phyloP scores from a whole-genome alignment of 2,797 vertebrate species.

The Agapornis canus region DNA sequence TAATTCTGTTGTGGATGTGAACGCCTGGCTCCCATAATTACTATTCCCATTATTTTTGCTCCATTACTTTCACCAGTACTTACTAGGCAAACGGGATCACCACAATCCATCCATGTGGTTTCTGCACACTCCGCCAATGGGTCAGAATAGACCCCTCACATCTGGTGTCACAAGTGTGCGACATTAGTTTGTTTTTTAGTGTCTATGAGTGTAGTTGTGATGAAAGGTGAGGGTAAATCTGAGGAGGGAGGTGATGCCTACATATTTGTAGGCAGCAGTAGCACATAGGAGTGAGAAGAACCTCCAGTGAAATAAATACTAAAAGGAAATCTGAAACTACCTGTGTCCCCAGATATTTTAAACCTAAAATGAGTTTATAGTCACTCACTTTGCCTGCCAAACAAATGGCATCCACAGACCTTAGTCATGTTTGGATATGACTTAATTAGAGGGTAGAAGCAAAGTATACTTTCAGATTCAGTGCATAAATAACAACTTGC shows the following conservation, averaged over 20 bases:
- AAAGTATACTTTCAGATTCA: background rate
- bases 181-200: background rate
- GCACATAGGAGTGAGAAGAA: background rate
- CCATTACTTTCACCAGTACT: background rate
- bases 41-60: background rate
- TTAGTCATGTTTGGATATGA: background rate
- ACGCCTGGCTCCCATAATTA: background rate
- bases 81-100: background rate
- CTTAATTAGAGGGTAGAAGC: background rate
- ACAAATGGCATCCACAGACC: background rate
- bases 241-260: background rate
- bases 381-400: background rate
- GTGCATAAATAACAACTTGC: background rate
- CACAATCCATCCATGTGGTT: background rate
- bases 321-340: background rate
- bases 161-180: background rate
- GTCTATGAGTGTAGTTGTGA: background rate
- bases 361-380: background rate
- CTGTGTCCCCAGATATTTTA: background rate
- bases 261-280: background rate
- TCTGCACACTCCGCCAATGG: rapidly evolving
- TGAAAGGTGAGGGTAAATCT: background rate
- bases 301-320: background rate
- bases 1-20: background rate
- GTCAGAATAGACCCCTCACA: background rate